A percentile compares a stretch with the other conserved stretches of the same genome.
phyloP scores from a whole-genome alignment of 2,113 vertebrate genomes.

The Boulengeromyrus knoepffleri region DNA sequence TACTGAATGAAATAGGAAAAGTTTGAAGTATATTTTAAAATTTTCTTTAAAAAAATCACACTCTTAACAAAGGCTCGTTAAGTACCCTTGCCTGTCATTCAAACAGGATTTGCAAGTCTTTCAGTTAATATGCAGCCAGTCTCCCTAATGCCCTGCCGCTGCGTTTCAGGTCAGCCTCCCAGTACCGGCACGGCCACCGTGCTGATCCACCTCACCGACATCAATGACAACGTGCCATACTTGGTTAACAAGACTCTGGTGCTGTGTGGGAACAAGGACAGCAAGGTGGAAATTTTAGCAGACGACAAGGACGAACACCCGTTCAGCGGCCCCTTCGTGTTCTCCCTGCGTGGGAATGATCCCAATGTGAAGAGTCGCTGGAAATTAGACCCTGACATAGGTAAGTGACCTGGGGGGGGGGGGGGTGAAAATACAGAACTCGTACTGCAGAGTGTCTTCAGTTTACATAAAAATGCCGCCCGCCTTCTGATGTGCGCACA shows the following conservation, averaged over 20 bases:
- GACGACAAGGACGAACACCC: constrained; percentile 50
- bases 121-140: background rate
- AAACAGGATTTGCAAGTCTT: background rate
- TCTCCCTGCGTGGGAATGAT: constrained; percentile 42
- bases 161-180: constrained; percentile 52
- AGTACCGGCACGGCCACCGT: constrained; percentile 57
- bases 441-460: background rate
- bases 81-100: background rate
- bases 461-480: background rate
- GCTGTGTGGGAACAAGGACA: constrained; percentile 49
- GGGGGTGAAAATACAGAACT: background rate
- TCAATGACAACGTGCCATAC: constrained; percentile 56
- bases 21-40: background rate
- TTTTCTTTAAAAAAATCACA: background rate
- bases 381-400: constrained; percentile 52
- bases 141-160: background rate
- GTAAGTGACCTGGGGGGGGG: constrained; percentile 31
- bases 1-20: background rate
- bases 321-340: constrained; percentile 57
- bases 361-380: constrained; percentile 41
- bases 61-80: background rate
- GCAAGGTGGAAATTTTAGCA: constrained; percentile 38
- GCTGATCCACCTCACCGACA: constrained; percentile 56
- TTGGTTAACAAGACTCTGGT: constrained; percentile 36
- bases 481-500: background rate